Conservation (phyloP, 2,797 vertebrate species). For the Merluccius polli region DNA sequence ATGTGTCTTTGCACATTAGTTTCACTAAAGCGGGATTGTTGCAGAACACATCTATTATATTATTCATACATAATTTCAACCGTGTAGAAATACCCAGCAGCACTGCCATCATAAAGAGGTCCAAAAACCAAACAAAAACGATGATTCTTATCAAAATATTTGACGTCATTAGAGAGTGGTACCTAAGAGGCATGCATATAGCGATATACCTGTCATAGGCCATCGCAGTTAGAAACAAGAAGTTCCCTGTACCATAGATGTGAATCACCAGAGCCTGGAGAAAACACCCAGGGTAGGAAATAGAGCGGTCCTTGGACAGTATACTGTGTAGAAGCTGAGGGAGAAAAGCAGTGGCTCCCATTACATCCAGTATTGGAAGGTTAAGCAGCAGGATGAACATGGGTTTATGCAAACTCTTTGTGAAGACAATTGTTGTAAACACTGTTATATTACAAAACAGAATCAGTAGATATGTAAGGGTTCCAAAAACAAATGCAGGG, state of each 20-base stretch:
- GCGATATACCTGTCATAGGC: constrained; percentile 75
- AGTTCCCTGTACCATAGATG: constrained; percentile 61
- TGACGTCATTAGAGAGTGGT: constrained; percentile 61
- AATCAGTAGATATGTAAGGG: constrained; percentile 51
- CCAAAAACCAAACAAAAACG: constrained; percentile 40
- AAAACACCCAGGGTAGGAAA: constrained; percentile 61
- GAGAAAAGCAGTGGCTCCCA: constrained; percentile 63
- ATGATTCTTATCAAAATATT: constrained; percentile 44
- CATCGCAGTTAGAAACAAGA: constrained; percentile 70
- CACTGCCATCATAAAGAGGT: constrained; percentile 12
- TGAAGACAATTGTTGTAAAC: constrained; percentile 47
- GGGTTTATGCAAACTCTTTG: constrained; percentile 61
- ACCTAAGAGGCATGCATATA: constrained; percentile 71
- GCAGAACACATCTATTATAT: constrained; percentile 64
- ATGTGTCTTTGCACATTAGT: constrained; percentile 61
- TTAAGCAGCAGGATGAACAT: constrained; percentile 71
- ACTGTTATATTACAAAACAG: constrained; percentile 59
- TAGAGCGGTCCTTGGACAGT: constrained; percentile 53
- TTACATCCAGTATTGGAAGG: constrained; percentile 62
- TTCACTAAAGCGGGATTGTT: constrained; percentile 68
- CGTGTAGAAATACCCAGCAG: constrained; percentile 35
- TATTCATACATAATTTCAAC: constrained; percentile 50
- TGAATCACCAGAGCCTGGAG: constrained; percentile 68
- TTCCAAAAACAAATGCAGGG: constrained; percentile 55
- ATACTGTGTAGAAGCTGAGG: constrained; percentile 61